Conservation (phyloP, 2,113 vertebrate species). For the Strix uralensis region DNA sequence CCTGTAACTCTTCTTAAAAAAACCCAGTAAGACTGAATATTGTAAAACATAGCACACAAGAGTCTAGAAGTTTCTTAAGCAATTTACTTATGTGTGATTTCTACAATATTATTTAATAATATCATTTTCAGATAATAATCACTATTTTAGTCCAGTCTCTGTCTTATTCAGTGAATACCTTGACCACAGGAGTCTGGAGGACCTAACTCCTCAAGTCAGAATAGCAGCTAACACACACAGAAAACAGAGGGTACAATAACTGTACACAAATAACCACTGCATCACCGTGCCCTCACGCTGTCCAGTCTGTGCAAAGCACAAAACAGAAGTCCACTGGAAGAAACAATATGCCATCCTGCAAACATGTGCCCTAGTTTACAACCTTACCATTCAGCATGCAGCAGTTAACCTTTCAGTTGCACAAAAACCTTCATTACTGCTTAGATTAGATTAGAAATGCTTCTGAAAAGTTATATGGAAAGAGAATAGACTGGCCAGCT, state of each 20-base stretch:
- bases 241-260: neutral
- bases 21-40: neutral
- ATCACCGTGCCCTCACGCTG: neutral
- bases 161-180: neutral
- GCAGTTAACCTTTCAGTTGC: neutral
- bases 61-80: neutral
- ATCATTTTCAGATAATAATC: neutral
- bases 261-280: neutral
- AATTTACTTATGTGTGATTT: neutral
- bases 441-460: neutral
- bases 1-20: neutral
- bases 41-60: neutral
- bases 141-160: neutral
- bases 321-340: neutral
- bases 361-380: neutral
- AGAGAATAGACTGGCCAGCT: neutral
- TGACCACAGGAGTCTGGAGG: neutral
- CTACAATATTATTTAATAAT: neutral
- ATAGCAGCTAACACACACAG: neutral
- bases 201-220: neutral
- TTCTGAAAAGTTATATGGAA: neutral
- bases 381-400: neutral
- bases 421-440: neutral
- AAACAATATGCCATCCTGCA: neutral
- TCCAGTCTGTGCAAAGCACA: neutral